A percentile compares a stretch with the other conserved stretches of the same genome.
phyloP scores from a whole-genome alignment of 1,140 invertebrate genomes.

The Cydia splendana region DNA sequence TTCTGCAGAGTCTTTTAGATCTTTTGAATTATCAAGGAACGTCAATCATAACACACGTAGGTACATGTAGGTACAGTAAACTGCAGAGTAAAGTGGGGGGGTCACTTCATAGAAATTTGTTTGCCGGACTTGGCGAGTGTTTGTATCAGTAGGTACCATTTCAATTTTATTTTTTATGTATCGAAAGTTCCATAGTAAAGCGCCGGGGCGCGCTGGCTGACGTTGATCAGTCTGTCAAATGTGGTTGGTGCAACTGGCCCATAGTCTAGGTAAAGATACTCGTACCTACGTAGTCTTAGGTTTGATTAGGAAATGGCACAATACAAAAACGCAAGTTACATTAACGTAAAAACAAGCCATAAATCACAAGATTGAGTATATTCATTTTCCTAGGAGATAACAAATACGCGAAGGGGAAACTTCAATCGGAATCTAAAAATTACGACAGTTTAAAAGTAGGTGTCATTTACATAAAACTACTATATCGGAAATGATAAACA shows the following conservation, averaged over 20 bases:
- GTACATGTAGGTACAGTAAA: too few species aligned
- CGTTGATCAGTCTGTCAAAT: too few species aligned
- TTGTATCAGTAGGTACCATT: not conserved
- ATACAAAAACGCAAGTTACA: not conserved
- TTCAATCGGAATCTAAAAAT: conserved; percentile 77
- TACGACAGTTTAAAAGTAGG: conserved; percentile 79
- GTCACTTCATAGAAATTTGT: too few species aligned
- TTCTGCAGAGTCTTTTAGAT: not conserved
- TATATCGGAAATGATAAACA: conserved; percentile 74
- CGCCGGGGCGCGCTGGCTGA: too few species aligned
- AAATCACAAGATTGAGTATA: conserved; percentile 71
- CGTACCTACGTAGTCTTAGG: too few species aligned
- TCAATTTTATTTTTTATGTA: too few species aligned
- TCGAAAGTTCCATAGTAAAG: too few species aligned
- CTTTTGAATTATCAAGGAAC: not conserved
- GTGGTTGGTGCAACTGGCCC: too few species aligned
- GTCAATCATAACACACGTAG: not conserved
- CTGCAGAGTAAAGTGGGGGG: too few species aligned
- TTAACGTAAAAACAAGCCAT: conserved; percentile 50
- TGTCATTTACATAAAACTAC: conserved; percentile 77
- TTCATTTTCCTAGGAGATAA: conserved; percentile 72
- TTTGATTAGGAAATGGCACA: too few species aligned
- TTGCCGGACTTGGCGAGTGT: not conserved
- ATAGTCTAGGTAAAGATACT: too few species aligned
- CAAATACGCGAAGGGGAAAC: conserved; percentile 72